A percentile compares a stretch with the other conserved stretches of the same genome.
Conservation (phyloP, 2,888 invertebrate species). For the Leptarthrus brevirostris region DNA sequence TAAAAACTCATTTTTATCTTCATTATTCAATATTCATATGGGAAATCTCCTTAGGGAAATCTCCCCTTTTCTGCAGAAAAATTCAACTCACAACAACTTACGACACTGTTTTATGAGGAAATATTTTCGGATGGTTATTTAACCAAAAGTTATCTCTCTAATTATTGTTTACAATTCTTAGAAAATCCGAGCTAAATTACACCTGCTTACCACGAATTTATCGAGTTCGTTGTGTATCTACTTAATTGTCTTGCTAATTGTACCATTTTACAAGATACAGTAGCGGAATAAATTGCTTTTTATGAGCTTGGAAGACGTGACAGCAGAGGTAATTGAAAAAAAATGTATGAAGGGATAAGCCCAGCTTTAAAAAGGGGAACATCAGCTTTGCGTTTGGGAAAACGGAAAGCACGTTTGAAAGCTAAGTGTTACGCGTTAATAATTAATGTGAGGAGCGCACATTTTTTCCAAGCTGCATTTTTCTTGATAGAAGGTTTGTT, state of each 20-base stretch:
- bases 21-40: no score
- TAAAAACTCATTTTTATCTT: no score
- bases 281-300: conserved; percentile 38
- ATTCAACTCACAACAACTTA: no score
- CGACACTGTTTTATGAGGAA: no score
- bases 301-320: conserved; percentile 26
- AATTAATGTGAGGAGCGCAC: conserved; percentile 24
- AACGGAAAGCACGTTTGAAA: conserved; percentile 5
- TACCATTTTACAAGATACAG: conserved; percentile 8
- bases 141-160: background rate
- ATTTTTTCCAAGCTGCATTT: background rate
- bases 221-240: conserved; percentile 4
- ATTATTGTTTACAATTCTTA: conserved; percentile 9
- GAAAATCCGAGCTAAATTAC: conserved; percentile 13
- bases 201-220: conserved; percentile 11
- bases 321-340: conserved; percentile 32
- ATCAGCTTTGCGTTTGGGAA: background rate
- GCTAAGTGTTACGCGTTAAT: conserved; percentile 31
- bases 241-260: conserved; percentile 2
- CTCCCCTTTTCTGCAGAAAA: no score
- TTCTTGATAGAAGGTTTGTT: background rate
- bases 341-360: conserved; percentile 1
- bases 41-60: no score
- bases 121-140: background rate
- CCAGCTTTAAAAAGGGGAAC: background rate